Percentiles rank a stretch among this genome's conserved stretches.
These are phyloP conservation scores for Drosophila lini DNA, from an alignment of 1,140 invertebrate genomes.

Conservation along the genomic window DNA sequence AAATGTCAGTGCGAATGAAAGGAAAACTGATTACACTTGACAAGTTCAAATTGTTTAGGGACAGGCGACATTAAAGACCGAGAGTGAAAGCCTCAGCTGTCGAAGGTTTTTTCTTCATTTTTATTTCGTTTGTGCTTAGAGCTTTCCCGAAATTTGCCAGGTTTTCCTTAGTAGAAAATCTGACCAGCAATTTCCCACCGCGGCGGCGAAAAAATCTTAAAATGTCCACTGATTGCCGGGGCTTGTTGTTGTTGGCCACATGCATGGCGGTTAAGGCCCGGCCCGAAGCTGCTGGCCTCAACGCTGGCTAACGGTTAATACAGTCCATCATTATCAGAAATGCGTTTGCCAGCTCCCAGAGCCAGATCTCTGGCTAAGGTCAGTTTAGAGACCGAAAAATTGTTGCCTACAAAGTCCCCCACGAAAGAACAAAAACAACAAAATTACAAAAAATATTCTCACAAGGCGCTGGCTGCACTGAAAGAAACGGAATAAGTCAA, in stretches of 20 bases:
- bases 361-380: constrained; percentile 68
- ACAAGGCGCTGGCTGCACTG: constrained; percentile 60
- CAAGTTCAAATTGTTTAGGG: constrained; percentile 80
- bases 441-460: constrained; percentile 57
- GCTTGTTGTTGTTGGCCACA: constrained; percentile 64
- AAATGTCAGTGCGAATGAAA: constrained; percentile 74
- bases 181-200: constrained; percentile 33
- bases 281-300: constrained; percentile 39
- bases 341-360: constrained; percentile 65
- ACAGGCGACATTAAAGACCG: constrained; percentile 41
- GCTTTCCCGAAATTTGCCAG: constrained; percentile 11
- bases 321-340: constrained; percentile 84
- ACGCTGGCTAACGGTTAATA: constrained; percentile 78
- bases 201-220: constrained; percentile 53
- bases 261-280: constrained; percentile 29
- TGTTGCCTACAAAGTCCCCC: constrained; percentile 64
- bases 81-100: constrained; percentile 70
- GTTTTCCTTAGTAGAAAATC: constrained; percentile 23
- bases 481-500: neutral
- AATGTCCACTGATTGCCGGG: constrained; percentile 79
- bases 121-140: constrained; percentile 6
- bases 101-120: constrained; percentile 40
- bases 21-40: constrained; percentile 81
- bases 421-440: constrained; percentile 44
- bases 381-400: constrained; percentile 76